These are phyloP conservation scores for Cosmopolites sordidus DNA, from an alignment of 2,888 invertebrate species.

Conservation along the genomic window DNA sequence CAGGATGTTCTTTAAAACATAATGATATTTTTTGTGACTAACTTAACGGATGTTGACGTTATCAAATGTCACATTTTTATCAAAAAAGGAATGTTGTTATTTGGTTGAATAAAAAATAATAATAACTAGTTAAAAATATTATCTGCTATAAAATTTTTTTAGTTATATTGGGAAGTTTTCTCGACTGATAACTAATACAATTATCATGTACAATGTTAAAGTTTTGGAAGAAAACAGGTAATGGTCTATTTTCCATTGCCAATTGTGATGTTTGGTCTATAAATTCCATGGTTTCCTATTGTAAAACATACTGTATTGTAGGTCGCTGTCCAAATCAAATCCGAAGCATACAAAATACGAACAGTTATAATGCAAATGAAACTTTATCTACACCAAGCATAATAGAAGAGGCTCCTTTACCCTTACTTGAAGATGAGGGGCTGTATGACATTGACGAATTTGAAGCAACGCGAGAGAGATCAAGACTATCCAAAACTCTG, in stretches of 20 bases:
- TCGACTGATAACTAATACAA: not conserved
- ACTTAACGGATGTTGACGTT: slow-evolving; percentile 17
- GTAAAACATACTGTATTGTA: not conserved
- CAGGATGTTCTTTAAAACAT: no score
- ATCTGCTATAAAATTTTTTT: no score
- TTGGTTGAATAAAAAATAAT: not conserved
- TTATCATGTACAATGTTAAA: slow-evolving; percentile 62
- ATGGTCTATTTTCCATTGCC: not conserved
- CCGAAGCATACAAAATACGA: not conserved
- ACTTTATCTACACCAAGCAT: not conserved
- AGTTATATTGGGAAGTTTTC: no score
- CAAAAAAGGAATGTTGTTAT: slow-evolving; percentile 2
- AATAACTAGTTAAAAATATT: no score
- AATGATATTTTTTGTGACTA: not conserved
- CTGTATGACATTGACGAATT: slow-evolving; percentile 42
- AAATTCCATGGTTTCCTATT: not conserved
- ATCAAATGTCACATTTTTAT: slow-evolving; percentile 14
- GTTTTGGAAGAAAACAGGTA: slow-evolving; percentile 74
- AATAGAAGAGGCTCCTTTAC: slow-evolving; percentile 23
- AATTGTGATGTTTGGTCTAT: not conserved
- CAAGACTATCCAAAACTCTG: slow-evolving; percentile 70
- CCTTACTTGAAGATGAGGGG: slow-evolving; percentile 43
- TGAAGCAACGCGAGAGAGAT: slow-evolving; percentile 36
- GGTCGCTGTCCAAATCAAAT: not conserved
- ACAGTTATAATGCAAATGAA: not conserved